phyloP scores from a whole-genome alignment of 2,888 invertebrate species.

The Hermodice carunculata region DNA sequence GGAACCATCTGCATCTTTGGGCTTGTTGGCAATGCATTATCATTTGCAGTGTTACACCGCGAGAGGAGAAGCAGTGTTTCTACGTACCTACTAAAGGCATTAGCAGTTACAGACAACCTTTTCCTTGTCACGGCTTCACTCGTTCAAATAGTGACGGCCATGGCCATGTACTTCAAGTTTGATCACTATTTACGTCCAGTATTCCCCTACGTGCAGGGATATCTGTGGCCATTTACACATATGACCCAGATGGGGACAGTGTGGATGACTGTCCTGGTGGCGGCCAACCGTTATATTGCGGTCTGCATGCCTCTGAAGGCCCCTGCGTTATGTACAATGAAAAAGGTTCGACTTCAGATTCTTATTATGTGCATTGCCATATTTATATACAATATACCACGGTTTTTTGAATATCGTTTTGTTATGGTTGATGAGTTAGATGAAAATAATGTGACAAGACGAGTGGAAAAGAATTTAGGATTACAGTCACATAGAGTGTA shows the following conservation, averaged over 20 bases:
- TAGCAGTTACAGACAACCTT: slow-evolving; percentile 41
- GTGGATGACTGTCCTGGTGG: slow-evolving; percentile 46
- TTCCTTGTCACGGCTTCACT: slow-evolving; percentile 38
- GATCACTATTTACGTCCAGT: slow-evolving; percentile 31
- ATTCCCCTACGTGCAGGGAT: slow-evolving; percentile 36
- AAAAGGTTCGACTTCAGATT: slow-evolving; percentile 37
- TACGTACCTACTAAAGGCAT: slow-evolving; percentile 39
- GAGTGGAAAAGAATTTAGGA: slow-evolving; percentile 30
- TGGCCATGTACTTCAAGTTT: slow-evolving; percentile 35
- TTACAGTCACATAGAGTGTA: slow-evolving; percentile 29
- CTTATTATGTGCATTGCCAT: slow-evolving; percentile 23
- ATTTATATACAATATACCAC: slow-evolving; percentile 42
- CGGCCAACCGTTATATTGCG: slow-evolving; percentile 44
- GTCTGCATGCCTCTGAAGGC: slow-evolving; percentile 44
- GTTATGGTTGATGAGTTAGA: slow-evolving; percentile 4
- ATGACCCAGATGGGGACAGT: slow-evolving; percentile 41
- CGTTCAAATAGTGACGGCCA: slow-evolving; percentile 41
- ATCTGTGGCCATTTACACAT: slow-evolving; percentile 41
- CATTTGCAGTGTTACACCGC: slow-evolving; percentile 42
- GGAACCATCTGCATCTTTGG: slow-evolving; percentile 42
- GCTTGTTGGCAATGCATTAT: slow-evolving; percentile 42
- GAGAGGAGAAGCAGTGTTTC: slow-evolving; percentile 36
- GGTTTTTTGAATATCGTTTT: slow-evolving; percentile 42
- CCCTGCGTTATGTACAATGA: slow-evolving; percentile 36
- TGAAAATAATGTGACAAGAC: slow-evolving; percentile 15